Conservation (phyloP, 2,113 vertebrate genomes). For the Strix aluco region DNA sequence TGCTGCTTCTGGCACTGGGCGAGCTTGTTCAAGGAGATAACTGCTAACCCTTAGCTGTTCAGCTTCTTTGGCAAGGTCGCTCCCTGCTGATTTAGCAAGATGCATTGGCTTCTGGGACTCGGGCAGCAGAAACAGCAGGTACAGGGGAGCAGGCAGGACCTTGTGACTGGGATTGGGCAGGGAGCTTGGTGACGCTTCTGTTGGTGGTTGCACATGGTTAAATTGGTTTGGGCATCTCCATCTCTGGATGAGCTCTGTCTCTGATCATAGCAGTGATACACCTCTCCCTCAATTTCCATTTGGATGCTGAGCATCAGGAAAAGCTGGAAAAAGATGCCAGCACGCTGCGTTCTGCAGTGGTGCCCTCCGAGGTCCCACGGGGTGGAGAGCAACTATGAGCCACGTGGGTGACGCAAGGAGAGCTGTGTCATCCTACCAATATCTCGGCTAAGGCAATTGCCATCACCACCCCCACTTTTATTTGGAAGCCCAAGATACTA, state of each 20-base stretch:
- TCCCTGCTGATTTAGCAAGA: background rate
- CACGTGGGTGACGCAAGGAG: background rate
- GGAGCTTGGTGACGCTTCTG: background rate
- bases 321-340: background rate
- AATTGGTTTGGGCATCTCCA: background rate
- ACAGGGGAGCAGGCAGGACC: background rate
- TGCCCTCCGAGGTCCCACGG: background rate
- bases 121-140: background rate
- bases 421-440: background rate
- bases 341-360: fast-evolving
- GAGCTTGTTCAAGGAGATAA: fast-evolving
- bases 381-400: fast-evolving
- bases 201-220: background rate
- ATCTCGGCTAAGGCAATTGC: background rate
- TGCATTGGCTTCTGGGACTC: background rate
- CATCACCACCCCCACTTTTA: fast-evolving
- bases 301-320: background rate
- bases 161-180: fast-evolving
- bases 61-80: background rate
- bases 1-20: background rate
- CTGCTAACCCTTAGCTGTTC: background rate
- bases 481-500: background rate
- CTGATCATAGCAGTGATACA: fast-evolving
- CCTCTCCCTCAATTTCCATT: fast-evolving
- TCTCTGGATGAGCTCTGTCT: background rate